Conservation (phyloP, 2,888 invertebrate genomes). For the Dendrolimus pini region DNA sequence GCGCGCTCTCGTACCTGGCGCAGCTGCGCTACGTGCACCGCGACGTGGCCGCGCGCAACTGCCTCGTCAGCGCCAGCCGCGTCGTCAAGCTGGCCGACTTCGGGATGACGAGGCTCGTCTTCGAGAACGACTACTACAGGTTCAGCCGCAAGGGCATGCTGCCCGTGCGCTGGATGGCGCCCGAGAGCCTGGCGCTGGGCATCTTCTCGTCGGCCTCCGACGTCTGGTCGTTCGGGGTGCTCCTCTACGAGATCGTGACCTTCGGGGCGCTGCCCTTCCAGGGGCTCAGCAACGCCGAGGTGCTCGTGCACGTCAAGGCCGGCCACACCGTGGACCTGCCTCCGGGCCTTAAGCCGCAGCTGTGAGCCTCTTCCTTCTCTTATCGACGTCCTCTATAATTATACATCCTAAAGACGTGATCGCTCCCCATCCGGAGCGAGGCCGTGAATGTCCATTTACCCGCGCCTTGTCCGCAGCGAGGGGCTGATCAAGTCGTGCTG, state of each 20-base stretch:
- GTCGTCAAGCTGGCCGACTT: conserved; percentile 91
- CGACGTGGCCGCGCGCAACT: conserved; percentile 89
- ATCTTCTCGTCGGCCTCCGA: conserved; percentile 92
- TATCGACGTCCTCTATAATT: neutral
- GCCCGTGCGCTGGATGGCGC: conserved; percentile 96
- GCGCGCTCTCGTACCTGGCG: conserved; percentile 90
- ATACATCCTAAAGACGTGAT: neutral
- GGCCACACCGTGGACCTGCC: conserved; percentile 87
- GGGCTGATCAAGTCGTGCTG: conserved; percentile 88
- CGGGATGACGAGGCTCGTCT: conserved; percentile 93
- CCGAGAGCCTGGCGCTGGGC: conserved; percentile 89
- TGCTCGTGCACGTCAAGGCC: conserved; percentile 85
- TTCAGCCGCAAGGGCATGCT: conserved; percentile 92
- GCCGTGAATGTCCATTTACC: neutral
- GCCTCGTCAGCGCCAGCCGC: conserved; percentile 83
- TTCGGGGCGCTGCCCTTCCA: conserved; percentile 95
- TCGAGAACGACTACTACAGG: conserved; percentile 92
- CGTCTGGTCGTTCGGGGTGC: conserved; percentile 93
- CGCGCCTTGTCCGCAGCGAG: conserved; percentile 70
- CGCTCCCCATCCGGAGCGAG: neutral
- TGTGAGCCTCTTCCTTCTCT: conserved; percentile 78
- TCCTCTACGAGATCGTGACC: conserved; percentile 92
- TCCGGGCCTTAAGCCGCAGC: conserved; percentile 83
- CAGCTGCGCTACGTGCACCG: conserved; percentile 92
- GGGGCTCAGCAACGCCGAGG: conserved; percentile 90